Evolutionary conservation across 2,797 vertebrate genomes (phyloP).

Genomic region (Myotis vivesi): DNA sequence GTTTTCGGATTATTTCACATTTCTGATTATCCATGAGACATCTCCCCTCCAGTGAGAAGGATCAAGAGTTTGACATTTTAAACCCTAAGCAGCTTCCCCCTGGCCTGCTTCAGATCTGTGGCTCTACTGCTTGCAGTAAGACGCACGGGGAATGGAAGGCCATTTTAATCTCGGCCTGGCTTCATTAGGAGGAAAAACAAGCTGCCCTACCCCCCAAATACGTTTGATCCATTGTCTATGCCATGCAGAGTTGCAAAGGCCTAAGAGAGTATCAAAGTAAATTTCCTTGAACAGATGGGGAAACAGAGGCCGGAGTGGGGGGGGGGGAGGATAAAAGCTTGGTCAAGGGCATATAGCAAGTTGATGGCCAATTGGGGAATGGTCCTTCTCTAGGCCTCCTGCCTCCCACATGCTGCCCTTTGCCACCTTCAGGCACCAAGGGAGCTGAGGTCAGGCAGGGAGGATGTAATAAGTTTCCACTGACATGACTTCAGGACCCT

Average conservation of each 20-base stretch:
- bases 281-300: constrained; percentile 49
- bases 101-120: constrained; percentile 59
- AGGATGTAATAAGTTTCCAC: not conserved
- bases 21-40: constrained; percentile 75
- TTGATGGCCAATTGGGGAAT: not conserved
- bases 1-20: constrained; percentile 74
- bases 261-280: not conserved
- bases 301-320: constrained; percentile 47
- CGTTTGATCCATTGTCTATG: constrained; percentile 4
- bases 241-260: constrained; percentile 26
- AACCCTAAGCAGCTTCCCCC: constrained; percentile 72
- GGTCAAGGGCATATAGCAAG: not conserved
- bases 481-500: constrained; percentile 46
- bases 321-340: not conserved
- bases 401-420: not conserved
- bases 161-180: constrained; percentile 70
- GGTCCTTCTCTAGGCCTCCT: not conserved
- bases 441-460: constrained; percentile 21
- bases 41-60: constrained; percentile 70
- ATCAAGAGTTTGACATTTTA: constrained; percentile 77
- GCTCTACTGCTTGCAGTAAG: constrained; percentile 38
- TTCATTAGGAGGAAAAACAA: constrained; percentile 66
- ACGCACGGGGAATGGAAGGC: constrained; percentile 52
- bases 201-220: not conserved
- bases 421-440: constrained; percentile 18